These are phyloP conservation scores for Promerops cafer DNA, from an alignment of 2,113 vertebrate species.

Conservation along the genomic window DNA sequence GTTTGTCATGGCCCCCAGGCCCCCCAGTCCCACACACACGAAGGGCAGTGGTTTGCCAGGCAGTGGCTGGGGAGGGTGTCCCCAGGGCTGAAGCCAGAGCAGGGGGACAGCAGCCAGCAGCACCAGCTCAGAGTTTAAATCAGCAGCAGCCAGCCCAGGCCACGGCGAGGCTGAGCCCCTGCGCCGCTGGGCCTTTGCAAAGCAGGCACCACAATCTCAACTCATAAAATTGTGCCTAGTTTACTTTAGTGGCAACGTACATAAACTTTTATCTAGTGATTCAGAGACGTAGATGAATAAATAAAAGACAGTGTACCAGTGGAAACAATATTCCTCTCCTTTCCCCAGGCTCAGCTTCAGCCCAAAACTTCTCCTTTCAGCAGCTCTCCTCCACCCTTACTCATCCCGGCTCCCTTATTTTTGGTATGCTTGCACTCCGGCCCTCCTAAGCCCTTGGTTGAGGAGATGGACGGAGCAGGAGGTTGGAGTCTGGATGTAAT, in stretches of 20 bases:
- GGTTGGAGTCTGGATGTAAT: neutral
- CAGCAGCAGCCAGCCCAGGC: too few species aligned
- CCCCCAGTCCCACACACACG: neutral
- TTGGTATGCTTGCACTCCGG: neutral
- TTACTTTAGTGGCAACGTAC: neutral
- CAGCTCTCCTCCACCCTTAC: neutral
- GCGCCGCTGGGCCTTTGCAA: neutral
- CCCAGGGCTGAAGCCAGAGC: neutral
- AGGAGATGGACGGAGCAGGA: rapidly evolving
- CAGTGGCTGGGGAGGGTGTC: neutral
- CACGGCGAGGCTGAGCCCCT: rapidly evolving
- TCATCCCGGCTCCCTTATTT: neutral
- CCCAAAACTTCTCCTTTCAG: neutral
- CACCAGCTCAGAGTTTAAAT: neutral
- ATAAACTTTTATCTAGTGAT: neutral
- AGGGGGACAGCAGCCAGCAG: too few species aligned
- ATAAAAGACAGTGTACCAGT: neutral
- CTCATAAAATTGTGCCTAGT: neutral
- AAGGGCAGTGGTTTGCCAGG: neutral
- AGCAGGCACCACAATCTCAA: neutral
- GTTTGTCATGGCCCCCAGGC: too few species aligned
- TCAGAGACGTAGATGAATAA: neutral
- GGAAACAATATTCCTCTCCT: neutral
- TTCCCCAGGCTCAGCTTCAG: neutral
- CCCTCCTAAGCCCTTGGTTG: neutral